Base-by-base conservation (phyloP, 2,888 invertebrate species). In the Polymixis flavicincta region DNA sequence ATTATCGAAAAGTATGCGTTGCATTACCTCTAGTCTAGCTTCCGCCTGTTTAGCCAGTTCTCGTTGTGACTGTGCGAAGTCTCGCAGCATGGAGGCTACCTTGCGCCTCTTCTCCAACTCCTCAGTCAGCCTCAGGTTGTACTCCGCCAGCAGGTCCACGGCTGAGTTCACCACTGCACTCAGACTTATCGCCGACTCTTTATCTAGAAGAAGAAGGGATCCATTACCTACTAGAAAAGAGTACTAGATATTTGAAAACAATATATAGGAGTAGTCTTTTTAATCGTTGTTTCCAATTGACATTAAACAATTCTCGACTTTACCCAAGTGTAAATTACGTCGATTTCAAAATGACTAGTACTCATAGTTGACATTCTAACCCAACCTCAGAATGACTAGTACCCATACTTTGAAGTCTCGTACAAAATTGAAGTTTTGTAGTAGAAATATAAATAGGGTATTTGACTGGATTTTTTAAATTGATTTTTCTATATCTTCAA, bases 91-190 rank as follows among this genome's bases (percentile, higher is more conserved):
- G 78, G 97, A 97, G 0, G 99, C 98, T 52, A 99, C 97, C 90
- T 98, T 98, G 90, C 98, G 98, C 78, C 99, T 97, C 90, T 99
- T 98, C 89, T 99, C 99, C 97, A 99, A 97, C 95, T 99, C 99
- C 37, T 97, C 97, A 17, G 98, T 97, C 22, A 99, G 97, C 87
- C 99, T 97, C 79, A 97, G 97, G 92, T 99, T 99, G 92, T 99
- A 99, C 76, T 99, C 98, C 28, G 98, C 98, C 64, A 99, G 95
- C 73, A 99, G 94, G 71, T 97, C 97, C 71, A 98, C 98, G 0
- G 99, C 99, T 75, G 99, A 98, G 89, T 98, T 98, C 14, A 99
- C 99, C 91, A 98, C 97, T 3, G 97, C 96, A 80, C 98, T 98
- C 70, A 99, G 96, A 85, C 97, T 97, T 89, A 98, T 97, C 0